Conservation (phyloP, 2,888 invertebrate species). For the Petrolisthes manimaculis region DNA sequence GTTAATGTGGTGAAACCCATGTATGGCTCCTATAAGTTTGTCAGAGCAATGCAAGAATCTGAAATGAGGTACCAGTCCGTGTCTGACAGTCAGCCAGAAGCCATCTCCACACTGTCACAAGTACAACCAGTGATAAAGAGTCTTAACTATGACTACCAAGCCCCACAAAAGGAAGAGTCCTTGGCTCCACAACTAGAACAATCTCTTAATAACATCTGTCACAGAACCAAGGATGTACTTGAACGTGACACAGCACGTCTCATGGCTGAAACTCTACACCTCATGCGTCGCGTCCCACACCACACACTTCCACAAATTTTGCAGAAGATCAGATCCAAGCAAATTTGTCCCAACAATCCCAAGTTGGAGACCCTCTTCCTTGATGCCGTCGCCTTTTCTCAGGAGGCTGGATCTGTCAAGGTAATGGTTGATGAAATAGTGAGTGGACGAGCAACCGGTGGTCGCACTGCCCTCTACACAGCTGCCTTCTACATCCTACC, state of each 20-base stretch:
- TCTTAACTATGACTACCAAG: conserved; percentile 30
- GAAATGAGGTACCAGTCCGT: conserved; percentile 18
- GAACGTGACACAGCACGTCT: conserved; percentile 27
- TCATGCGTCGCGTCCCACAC: conserved; percentile 34
- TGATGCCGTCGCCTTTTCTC: conserved; percentile 44
- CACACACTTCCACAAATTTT: conserved; percentile 12
- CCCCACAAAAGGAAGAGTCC: conserved; percentile 26
- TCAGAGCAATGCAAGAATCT: conserved; percentile 46
- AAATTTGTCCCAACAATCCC: conserved; percentile 23
- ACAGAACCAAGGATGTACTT: conserved; percentile 27
- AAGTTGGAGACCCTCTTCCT: conserved; percentile 42
- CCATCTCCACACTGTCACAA: conserved; percentile 17
- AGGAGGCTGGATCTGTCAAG: conserved; percentile 39
- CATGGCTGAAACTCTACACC: conserved; percentile 19
- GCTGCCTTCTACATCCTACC: conserved; percentile 45
- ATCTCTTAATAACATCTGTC: conserved; percentile 30
- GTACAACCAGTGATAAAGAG: background rate
- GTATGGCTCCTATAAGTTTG: conserved; percentile 44
- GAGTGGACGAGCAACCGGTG: conserved; percentile 18
- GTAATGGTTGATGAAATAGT: conserved; percentile 50
- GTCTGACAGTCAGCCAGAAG: background rate
- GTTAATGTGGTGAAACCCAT: conserved; percentile 33
- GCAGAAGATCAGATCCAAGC: conserved; percentile 32
- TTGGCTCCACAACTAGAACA: conserved; percentile 40
- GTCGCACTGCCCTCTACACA: conserved; percentile 42